phyloP scores from a whole-genome alignment of 2,797 vertebrate genomes.

The Crocidura indochinensis region DNA sequence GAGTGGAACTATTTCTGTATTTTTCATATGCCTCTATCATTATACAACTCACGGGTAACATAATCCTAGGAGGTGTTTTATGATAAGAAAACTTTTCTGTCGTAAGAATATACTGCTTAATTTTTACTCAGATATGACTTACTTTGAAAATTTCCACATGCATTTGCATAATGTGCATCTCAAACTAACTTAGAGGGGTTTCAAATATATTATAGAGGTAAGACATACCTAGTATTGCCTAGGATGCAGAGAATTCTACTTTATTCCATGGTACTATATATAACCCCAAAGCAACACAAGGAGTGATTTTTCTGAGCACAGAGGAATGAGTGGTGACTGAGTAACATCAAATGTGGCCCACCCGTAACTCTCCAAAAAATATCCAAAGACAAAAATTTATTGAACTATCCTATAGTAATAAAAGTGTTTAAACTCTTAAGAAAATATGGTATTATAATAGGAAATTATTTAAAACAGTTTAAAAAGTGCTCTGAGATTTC shows the following conservation, averaged over 20 bases:
- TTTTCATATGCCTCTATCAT: not conserved
- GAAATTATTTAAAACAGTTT: slow-evolving; percentile 46
- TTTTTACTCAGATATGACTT: not conserved
- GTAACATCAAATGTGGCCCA: no score
- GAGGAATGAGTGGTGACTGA: no score
- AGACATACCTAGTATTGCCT: no score
- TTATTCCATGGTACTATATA: no score
- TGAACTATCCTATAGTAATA: not conserved
- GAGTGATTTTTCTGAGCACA: no score
- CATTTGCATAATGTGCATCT: not conserved
- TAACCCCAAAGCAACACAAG: no score
- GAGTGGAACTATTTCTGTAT: slow-evolving; percentile 26
- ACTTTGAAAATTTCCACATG: not conserved
- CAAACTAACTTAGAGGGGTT: no score
- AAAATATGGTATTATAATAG: slow-evolving; percentile 41
- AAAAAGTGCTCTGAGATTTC: slow-evolving; percentile 2
- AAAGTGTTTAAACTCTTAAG: slow-evolving; percentile 48
- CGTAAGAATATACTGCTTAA: not conserved
- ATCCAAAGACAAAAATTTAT: not conserved
- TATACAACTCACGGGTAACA: not conserved
- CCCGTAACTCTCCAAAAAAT: no score
- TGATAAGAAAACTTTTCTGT: not conserved
- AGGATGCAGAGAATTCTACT: no score
- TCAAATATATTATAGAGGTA: no score
- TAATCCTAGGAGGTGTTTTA: not conserved